Percentiles rank a stretch among this genome's conserved stretches.
Conservation (phyloP, 2,797 vertebrate genomes). For the Hyperoplus immaculatus region DNA sequence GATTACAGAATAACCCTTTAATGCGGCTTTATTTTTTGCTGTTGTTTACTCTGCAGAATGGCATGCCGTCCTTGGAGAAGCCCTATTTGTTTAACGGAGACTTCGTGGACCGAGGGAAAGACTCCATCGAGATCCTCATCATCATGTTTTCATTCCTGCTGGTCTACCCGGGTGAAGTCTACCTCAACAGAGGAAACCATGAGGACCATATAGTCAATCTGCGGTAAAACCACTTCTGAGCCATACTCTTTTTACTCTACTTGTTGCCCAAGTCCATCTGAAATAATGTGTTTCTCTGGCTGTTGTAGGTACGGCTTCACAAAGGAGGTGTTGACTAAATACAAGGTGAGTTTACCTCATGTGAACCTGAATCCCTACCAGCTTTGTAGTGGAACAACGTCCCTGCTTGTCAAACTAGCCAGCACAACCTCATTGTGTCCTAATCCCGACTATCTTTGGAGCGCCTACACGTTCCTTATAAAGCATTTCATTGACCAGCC, state of each 20-base stretch:
- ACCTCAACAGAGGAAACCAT: slow-evolving; percentile 96
- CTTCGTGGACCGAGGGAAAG: slow-evolving; percentile 94
- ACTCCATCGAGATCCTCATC: slow-evolving; percentile 94
- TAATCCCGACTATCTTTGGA: slow-evolving; percentile 24
- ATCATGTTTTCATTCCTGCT: slow-evolving; percentile 93
- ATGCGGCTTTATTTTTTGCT: neutral
- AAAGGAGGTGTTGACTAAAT: slow-evolving; percentile 95
- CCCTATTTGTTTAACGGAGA: slow-evolving; percentile 95
- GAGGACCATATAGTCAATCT: slow-evolving; percentile 96
- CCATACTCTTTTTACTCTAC: neutral
- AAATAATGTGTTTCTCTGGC: slow-evolving; percentile 42
- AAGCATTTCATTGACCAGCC: slow-evolving; percentile 10
- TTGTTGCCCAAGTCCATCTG: neutral
- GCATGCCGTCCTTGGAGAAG: slow-evolving; percentile 92
- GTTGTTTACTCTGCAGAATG: slow-evolving; percentile 86
- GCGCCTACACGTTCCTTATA: slow-evolving; percentile 7
- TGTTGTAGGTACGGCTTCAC: slow-evolving; percentile 93
- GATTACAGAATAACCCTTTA: neutral
- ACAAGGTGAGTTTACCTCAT: slow-evolving; percentile 86
- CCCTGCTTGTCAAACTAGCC: neutral
- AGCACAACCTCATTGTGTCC: neutral
- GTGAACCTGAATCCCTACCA: neutral
- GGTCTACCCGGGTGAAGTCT: slow-evolving; percentile 91
- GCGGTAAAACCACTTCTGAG: slow-evolving; percentile 78
- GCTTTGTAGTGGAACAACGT: too few species aligned